phyloP scores from a whole-genome alignment of 1,140 invertebrate genomes.

The Plodia interpunctella region DNA sequence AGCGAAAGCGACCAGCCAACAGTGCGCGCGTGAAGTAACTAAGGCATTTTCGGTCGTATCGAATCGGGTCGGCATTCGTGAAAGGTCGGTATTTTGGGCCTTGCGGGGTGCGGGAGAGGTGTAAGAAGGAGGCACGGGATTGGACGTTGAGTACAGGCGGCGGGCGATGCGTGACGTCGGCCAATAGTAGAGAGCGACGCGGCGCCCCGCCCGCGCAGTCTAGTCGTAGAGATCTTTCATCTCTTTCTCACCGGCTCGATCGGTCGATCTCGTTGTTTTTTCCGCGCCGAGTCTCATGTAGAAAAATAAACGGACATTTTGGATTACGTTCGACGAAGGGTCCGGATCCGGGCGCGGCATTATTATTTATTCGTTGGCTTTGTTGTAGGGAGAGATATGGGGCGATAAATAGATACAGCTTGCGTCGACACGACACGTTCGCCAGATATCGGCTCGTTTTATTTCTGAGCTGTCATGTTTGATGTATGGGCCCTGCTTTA shows the following conservation, averaged over 20 bases:
- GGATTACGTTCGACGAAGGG: slow-evolving; percentile 59
- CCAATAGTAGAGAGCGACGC: slow-evolving; percentile 56
- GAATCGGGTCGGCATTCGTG: slow-evolving; percentile 71
- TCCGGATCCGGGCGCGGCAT: slow-evolving; percentile 60
- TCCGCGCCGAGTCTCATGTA: slow-evolving; percentile 48
- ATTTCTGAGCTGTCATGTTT: slow-evolving; percentile 42
- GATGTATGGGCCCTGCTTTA: slow-evolving; percentile 33
- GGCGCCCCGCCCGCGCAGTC: slow-evolving; percentile 69
- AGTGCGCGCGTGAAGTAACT: slow-evolving; percentile 69
- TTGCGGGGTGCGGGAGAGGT: slow-evolving; percentile 53
- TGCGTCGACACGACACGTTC: slow-evolving; percentile 30
- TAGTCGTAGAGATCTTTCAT: slow-evolving; percentile 29
- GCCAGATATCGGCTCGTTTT: slow-evolving; percentile 25
- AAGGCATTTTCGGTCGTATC: slow-evolving; percentile 74
- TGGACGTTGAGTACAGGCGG: slow-evolving; percentile 69
- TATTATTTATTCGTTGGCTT: slow-evolving; percentile 61
- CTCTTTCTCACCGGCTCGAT: slow-evolving; percentile 39
- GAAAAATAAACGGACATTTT: slow-evolving; percentile 76
- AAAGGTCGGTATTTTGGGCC: slow-evolving; percentile 64
- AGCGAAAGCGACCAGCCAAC: slow-evolving; percentile 56
- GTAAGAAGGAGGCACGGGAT: slow-evolving; percentile 26
- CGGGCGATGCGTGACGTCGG: slow-evolving; percentile 38
- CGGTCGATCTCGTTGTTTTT: slow-evolving; percentile 65
- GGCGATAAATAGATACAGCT: slow-evolving; percentile 67
- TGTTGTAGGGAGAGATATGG: slow-evolving; percentile 56